phyloP scores from a whole-genome alignment of 2,113 vertebrate genomes.

The Oenanthe oenanthe region DNA sequence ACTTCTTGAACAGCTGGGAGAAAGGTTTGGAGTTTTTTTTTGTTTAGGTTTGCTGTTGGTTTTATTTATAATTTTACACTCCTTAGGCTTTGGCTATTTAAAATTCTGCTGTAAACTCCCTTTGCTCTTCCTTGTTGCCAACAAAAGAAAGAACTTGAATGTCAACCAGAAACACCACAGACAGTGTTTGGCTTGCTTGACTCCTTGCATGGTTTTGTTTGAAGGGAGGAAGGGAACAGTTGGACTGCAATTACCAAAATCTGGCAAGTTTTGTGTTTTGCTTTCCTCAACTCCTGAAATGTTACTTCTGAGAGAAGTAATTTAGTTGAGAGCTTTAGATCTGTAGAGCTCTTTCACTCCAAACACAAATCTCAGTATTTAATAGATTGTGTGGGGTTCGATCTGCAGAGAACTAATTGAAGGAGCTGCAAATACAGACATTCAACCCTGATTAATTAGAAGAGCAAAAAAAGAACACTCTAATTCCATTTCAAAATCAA shows the following conservation, averaged over 20 bases:
- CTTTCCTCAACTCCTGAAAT: not conserved
- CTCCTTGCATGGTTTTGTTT: not conserved
- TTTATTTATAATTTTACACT: not conserved
- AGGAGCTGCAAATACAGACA: conserved; percentile 21
- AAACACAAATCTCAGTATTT: conserved; percentile 20
- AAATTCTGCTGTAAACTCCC: not conserved
- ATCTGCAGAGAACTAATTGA: conserved; percentile 35
- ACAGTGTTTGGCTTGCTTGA: not conserved
- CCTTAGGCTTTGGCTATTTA: not conserved
- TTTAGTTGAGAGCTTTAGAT: conserved; percentile 10
- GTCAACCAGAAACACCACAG: not conserved
- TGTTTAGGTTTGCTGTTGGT: not conserved
- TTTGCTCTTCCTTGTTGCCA: not conserved
- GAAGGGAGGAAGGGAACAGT: not conserved
- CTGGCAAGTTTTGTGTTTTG: not conserved
- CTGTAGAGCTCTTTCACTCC: not conserved
- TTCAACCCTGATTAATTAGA: conserved; percentile 47
- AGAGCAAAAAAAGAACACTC: not conserved
- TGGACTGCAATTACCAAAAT: not conserved
- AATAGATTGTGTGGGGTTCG: not conserved
- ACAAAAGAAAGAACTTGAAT: not conserved
- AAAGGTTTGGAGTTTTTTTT: not conserved
- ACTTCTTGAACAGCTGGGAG: not conserved
- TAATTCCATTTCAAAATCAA: conserved; percentile 56
- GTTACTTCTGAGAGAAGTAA: conserved; percentile 10